These are phyloP conservation scores for Heliconius charithonia DNA, from an alignment of 2,888 invertebrate genomes.

Conservation along the genomic window DNA sequence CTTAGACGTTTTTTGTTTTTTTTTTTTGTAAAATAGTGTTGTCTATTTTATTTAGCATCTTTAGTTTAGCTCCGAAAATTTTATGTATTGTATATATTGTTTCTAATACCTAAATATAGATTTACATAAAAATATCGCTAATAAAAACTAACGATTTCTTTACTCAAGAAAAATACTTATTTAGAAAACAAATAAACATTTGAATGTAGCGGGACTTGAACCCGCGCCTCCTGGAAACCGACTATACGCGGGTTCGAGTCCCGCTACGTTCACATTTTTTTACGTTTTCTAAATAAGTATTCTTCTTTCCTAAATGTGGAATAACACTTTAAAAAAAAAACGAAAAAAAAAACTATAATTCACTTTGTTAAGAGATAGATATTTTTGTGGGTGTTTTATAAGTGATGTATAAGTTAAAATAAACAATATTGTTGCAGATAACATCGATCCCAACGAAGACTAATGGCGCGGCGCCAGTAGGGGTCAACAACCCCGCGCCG, in stretches of 20 bases:
- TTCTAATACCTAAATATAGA: not conserved
- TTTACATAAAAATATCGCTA: not conserved
- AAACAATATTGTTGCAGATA: constrained; percentile 58
- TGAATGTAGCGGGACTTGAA: too few species aligned
- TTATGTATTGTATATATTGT: not conserved
- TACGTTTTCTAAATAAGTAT: too few species aligned
- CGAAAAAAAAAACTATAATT: too few species aligned
- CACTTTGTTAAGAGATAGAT: not conserved
- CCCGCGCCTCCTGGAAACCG: too few species aligned
- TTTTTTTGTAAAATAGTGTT: not conserved
- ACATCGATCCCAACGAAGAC: constrained; percentile 77
- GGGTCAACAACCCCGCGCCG: constrained; percentile 64
- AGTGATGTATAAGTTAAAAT: constrained; percentile 8
- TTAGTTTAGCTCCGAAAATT: too few species aligned
- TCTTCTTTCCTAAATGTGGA: too few species aligned
- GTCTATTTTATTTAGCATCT: not conserved
- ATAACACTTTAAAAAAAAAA: too few species aligned
- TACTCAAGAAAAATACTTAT: too few species aligned
- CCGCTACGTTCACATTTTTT: too few species aligned
- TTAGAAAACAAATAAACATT: too few species aligned
- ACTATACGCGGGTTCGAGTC: too few species aligned
- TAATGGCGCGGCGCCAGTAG: constrained; percentile 57
- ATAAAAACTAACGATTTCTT: not conserved
- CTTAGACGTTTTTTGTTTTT: not conserved
- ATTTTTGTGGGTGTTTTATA: not conserved